phyloP scores from a whole-genome alignment of 2,888 invertebrate species.

The Stenodera caucasica region DNA sequence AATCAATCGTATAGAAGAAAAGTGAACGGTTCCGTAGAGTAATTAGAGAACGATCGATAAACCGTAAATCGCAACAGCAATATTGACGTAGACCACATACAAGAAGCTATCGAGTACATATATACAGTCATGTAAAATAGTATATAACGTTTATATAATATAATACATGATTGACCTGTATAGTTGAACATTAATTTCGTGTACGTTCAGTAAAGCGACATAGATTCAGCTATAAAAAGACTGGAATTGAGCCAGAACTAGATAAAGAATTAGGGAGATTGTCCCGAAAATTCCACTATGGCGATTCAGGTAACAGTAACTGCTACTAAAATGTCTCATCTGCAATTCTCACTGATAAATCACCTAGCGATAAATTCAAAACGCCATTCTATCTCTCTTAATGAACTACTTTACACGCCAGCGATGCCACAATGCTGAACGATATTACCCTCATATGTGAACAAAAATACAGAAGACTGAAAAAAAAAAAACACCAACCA shows the following conservation, averaged over 20 bases:
- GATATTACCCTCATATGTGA: background rate
- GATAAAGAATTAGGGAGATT: constrained; percentile 48
- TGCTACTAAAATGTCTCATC: constrained; percentile 54
- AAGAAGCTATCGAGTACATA: constrained; percentile 22
- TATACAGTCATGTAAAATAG: background rate
- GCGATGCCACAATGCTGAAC: constrained; percentile 4
- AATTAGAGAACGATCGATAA: constrained; percentile 33
- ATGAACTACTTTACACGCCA: constrained; percentile 47
- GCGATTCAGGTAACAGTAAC: constrained; percentile 51
- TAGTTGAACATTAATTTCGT: too few species aligned
- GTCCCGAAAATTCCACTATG: constrained; percentile 45
- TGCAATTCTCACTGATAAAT: constrained; percentile 54
- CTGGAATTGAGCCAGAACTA: constrained; percentile 44
- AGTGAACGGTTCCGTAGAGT: constrained; percentile 24
- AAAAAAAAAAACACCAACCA: too few species aligned
- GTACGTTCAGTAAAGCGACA: too few species aligned
- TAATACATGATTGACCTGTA: constrained; percentile 25
- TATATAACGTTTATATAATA: background rate
- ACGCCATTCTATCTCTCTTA: constrained; percentile 42
- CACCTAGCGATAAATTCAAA: constrained; percentile 48
- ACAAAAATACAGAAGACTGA: background rate
- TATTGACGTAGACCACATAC: constrained; percentile 34
- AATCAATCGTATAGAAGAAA: constrained; percentile 19
- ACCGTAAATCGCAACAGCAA: constrained; percentile 34
- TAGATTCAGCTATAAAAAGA: constrained; percentile 23